phyloP scores from a whole-genome alignment of 1,140 invertebrate species.

The Drosophila subpulchrella region DNA sequence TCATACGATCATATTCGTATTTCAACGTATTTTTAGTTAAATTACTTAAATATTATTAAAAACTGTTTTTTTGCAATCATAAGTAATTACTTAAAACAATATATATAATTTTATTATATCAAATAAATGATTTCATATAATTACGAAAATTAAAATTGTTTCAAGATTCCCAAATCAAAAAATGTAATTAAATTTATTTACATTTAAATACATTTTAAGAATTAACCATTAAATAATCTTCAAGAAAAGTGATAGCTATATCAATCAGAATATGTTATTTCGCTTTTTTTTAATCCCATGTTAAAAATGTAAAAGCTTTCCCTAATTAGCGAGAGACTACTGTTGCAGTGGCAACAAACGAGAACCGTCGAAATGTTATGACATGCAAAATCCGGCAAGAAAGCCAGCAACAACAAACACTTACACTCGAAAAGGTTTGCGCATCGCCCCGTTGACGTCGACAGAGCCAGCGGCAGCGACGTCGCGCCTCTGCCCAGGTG shows the following conservation, averaged over 20 bases:
- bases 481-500: slow-evolving; percentile 8
- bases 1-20: too few relatives aligned
- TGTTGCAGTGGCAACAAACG: slow-evolving; percentile 23
- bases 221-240: too few relatives aligned
- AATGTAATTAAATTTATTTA: too few relatives aligned
- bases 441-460: slow-evolving; percentile 48
- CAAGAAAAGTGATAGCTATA: too few relatives aligned
- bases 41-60: too few relatives aligned
- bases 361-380: slow-evolving; percentile 50
- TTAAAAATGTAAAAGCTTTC: not conserved
- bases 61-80: too few relatives aligned
- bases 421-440: slow-evolving; percentile 66
- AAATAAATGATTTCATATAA: not conserved
- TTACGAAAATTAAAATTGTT: not conserved
- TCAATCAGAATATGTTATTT: too few relatives aligned
- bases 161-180: too few relatives aligned
- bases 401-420: slow-evolving; percentile 59
- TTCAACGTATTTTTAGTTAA: too few relatives aligned
- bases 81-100: too few relatives aligned
- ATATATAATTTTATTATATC: not conserved
- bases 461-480: slow-evolving; percentile 14
- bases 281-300: not conserved
- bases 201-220: too few relatives aligned
- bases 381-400: slow-evolving; percentile 77
- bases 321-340: slow-evolving; percentile 19